phyloP scores from a whole-genome alignment of 2,113 vertebrate species.

The Calypte anna region DNA sequence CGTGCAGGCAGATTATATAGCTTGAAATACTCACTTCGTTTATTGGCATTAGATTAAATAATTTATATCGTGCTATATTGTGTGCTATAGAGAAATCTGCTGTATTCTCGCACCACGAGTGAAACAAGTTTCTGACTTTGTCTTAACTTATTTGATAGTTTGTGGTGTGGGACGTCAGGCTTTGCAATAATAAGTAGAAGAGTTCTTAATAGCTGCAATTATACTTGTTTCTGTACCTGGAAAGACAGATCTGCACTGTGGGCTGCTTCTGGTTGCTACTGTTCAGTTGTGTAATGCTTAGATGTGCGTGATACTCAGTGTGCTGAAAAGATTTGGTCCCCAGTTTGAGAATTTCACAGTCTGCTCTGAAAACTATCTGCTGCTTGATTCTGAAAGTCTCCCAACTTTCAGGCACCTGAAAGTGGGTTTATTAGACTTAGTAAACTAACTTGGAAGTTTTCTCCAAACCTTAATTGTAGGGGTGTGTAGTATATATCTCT shows the following conservation, averaged over 20 bases:
- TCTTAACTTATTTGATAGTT: background rate
- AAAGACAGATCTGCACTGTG: background rate
- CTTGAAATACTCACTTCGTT: background rate
- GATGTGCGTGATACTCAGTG: background rate
- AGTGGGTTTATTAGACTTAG: background rate
- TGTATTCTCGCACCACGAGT: fast-evolving
- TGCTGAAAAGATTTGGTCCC: background rate
- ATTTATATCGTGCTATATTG: background rate
- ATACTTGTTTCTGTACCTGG: background rate
- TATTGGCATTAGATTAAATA: background rate
- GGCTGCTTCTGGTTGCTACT: background rate
- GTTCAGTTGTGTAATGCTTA: background rate
- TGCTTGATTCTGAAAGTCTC: background rate
- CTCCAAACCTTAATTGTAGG: background rate
- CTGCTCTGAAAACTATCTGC: background rate
- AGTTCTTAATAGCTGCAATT: background rate
- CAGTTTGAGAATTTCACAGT: background rate
- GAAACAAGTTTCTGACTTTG: background rate
- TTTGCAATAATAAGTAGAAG: background rate
- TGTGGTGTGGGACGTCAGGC: background rate
- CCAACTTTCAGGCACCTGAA: background rate
- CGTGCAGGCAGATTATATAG: background rate
- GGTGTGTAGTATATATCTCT: background rate
- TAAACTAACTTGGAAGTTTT: background rate
- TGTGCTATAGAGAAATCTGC: background rate